These are phyloP conservation scores for Scomberomorus guttatus DNA, from an alignment of 2,797 vertebrate species.

Conservation along the genomic window DNA sequence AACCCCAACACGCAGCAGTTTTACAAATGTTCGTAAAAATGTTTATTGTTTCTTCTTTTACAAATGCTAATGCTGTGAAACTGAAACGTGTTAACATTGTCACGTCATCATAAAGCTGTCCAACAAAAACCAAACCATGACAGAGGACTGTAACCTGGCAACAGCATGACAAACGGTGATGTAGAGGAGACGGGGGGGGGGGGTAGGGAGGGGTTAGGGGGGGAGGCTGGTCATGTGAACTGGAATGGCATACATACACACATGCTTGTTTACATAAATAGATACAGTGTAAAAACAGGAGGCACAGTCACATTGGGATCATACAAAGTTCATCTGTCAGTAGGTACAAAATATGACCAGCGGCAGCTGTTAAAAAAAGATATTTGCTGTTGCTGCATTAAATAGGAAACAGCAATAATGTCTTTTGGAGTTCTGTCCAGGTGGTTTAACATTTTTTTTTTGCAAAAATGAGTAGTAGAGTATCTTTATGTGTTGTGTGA, in stretches of 20 bases:
- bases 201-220: neutral
- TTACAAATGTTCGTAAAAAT: constrained; percentile 81
- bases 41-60: constrained; percentile 79
- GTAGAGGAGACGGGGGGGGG: neutral
- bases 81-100: constrained; percentile 68
- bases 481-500: neutral
- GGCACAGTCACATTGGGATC: constrained; percentile 78
- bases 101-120: constrained; percentile 56
- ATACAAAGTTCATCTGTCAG: constrained; percentile 69
- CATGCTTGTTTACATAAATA: constrained; percentile 79
- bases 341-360: constrained; percentile 59
- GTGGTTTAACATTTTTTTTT: constrained; percentile 21
- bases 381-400: constrained; percentile 1
- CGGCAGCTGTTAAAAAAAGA: constrained; percentile 31
- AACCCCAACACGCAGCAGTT: constrained; percentile 11
- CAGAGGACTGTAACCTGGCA: constrained; percentile 59
- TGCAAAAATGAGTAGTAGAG: constrained; percentile 3
- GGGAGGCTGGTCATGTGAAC: constrained; percentile 47
- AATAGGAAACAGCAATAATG: constrained; percentile 17
- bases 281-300: constrained; percentile 83
- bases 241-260: constrained; percentile 68
- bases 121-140: constrained; percentile 29
- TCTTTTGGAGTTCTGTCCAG: neutral
- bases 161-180: constrained; percentile 56
- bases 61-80: constrained; percentile 73